These are phyloP conservation scores for Aradus depressus DNA, from an alignment of 2,888 invertebrate species.

Conservation along the genomic window DNA sequence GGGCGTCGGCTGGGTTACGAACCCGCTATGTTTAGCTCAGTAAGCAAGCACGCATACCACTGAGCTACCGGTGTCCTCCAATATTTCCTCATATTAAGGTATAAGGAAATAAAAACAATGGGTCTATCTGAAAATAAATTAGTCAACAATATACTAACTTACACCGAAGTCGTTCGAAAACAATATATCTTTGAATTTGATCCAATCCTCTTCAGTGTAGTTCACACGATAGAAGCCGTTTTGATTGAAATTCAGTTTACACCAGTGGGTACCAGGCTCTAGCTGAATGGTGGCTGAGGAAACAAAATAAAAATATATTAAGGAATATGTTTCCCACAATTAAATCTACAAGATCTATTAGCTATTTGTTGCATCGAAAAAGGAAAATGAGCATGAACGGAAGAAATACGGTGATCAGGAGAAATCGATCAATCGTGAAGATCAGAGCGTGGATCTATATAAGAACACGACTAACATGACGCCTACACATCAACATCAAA, in stretches of 20 bases:
- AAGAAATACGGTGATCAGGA: too few species aligned
- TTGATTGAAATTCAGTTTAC: conserved; percentile 77
- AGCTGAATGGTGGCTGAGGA: conserved; percentile 36
- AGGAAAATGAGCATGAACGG: background rate
- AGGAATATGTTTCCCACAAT: background rate
- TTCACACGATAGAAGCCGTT: conserved; percentile 82
- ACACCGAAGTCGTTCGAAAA: background rate
- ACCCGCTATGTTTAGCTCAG: too few species aligned
- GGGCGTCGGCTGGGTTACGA: too few species aligned
- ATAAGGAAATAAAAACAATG: too few species aligned
- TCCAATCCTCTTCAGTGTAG: conserved; percentile 60
- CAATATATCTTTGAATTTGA: conserved; percentile 37
- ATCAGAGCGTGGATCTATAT: too few species aligned
- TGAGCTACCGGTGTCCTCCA: too few species aligned
- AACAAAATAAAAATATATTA: background rate
- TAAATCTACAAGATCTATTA: background rate
- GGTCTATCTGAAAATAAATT: conserved; percentile 31
- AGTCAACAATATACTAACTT: background rate
- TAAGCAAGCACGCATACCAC: too few species aligned
- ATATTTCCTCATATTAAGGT: conserved; percentile 33
- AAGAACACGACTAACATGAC: too few species aligned
- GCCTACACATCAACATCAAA: too few species aligned
- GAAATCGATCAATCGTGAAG: too few species aligned
- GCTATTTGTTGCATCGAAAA: background rate
- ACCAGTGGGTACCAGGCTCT: conserved; percentile 46